Conservation (phyloP, 92 coral and sea anemone species). For the Plumapathes pennacea region DNA sequence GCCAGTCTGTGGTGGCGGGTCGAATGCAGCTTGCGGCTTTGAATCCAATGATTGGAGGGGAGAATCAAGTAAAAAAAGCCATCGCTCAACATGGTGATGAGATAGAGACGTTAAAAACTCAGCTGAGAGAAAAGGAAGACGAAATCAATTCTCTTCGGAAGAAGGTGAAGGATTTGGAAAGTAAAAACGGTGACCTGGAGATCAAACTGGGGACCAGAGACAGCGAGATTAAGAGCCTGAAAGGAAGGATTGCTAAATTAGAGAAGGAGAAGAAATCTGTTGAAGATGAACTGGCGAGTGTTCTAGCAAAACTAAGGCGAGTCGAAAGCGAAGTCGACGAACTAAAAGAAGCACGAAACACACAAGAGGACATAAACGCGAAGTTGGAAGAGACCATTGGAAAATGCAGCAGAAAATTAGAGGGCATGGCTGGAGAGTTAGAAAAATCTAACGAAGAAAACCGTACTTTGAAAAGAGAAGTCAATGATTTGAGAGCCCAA, state of each 20-base stretch:
- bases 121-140: slow-evolving; percentile 24
- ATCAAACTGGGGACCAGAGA: slow-evolving; percentile 15
- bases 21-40: no score
- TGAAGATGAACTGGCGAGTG: slow-evolving; percentile 34
- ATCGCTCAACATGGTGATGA: slow-evolving; percentile 38
- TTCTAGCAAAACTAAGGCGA: slow-evolving; percentile 23
- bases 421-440: slow-evolving; percentile 7
- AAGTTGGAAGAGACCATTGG: slow-evolving; percentile 7
- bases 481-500: slow-evolving; percentile 24
- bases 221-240: slow-evolving; percentile 32
- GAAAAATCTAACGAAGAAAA: slow-evolving; percentile 10
- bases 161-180: slow-evolving; percentile 14
- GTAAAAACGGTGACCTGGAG: slow-evolving; percentile 33
- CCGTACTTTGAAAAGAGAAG: slow-evolving; percentile 19
- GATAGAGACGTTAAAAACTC: slow-evolving; percentile 31
- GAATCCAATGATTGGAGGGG: no score
- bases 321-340: slow-evolving; percentile 32
- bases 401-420: slow-evolving; percentile 5
- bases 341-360: slow-evolving; percentile 16
- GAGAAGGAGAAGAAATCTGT: slow-evolving; percentile 37
- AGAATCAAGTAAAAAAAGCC: no score
- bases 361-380: slow-evolving; percentile 32
- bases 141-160: slow-evolving; percentile 17
- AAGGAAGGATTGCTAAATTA: slow-evolving; percentile 27
- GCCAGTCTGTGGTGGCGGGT: no score